Percentiles rank a stretch among this genome's conserved stretches.
phyloP scores from a whole-genome alignment of 1,140 invertebrate genomes.

The Papilio glaucus region DNA sequence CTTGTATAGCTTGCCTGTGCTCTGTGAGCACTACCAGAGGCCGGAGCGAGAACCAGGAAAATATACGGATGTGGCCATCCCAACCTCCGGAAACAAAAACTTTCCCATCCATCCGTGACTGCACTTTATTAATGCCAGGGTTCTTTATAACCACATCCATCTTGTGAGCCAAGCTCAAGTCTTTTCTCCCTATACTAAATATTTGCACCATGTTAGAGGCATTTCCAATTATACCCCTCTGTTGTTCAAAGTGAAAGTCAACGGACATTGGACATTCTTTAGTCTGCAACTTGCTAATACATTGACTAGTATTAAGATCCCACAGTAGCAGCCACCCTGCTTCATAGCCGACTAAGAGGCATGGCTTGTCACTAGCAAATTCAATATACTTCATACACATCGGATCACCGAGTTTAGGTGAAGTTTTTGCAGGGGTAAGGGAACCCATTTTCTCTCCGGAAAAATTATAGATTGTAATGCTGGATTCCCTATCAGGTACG shows the following conservation, averaged over 20 bases:
- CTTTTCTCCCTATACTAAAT: constrained; percentile 83
- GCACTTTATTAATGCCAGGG: constrained; percentile 88
- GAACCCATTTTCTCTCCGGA: constrained; percentile 82
- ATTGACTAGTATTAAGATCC: constrained; percentile 85
- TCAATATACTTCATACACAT: constrained; percentile 86
- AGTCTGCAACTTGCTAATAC: constrained; percentile 84
- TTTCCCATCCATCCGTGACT: constrained; percentile 88
- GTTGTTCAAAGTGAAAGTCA: constrained; percentile 86
- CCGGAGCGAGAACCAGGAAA: constrained; percentile 90
- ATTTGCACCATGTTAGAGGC: constrained; percentile 85
- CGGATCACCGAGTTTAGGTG: constrained; percentile 83
- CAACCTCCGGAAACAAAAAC: constrained; percentile 90
- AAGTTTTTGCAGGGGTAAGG: constrained; percentile 60
- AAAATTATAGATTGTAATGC: constrained; percentile 85
- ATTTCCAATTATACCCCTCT: constrained; percentile 87
- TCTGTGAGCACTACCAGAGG: constrained; percentile 89
- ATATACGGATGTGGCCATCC: constrained; percentile 90
- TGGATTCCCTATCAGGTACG: constrained; percentile 86
- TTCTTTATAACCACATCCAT: constrained; percentile 87
- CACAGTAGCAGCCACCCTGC: constrained; percentile 87
- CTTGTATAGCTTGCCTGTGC: constrained; percentile 87
- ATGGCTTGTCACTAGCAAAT: constrained; percentile 78
- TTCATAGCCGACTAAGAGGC: constrained; percentile 87
- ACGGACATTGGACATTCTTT: constrained; percentile 88
- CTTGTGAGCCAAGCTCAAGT: constrained; percentile 84